Evolutionary conservation across 2,888 invertebrate species (phyloP).

Genomic region (Torymus auratus): DNA sequence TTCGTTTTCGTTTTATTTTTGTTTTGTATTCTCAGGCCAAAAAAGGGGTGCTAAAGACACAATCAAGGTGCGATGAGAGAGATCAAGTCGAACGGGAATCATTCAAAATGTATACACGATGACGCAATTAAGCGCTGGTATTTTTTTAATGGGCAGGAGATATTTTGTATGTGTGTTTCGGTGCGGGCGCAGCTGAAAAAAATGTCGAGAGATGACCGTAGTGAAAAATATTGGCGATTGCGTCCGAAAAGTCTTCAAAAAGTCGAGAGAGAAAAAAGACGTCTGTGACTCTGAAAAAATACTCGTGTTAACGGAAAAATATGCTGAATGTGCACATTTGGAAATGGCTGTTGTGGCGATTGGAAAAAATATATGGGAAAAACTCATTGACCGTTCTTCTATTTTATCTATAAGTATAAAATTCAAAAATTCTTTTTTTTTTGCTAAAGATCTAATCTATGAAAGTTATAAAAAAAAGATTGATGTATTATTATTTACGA

Average conservation of each 20-base stretch:
- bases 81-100: conserved; percentile 8
- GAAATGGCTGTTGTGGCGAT: not conserved
- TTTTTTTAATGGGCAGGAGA: conserved; percentile 26
- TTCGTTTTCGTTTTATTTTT: conserved; percentile 2
- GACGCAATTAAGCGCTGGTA: not conserved
- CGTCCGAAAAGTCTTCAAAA: conserved; percentile 43
- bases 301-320: conserved; percentile 10
- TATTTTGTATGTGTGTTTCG: conserved; percentile 10
- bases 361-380: too few species aligned
- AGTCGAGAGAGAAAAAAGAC: conserved; percentile 13
- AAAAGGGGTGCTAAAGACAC: conserved; percentile 18
- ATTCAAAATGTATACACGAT: conserved; percentile 30
- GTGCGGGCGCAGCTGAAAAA: not conserved
- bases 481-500: too few species aligned
- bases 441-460: too few species aligned
- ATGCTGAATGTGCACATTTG: not conserved
- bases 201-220: conserved; percentile 2
- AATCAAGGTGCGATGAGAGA: not conserved
- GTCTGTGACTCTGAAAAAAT: conserved; percentile 23
- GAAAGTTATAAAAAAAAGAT: too few species aligned
- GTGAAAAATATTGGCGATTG: conserved; percentile 23
- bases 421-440: too few species aligned
- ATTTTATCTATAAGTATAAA: too few species aligned
- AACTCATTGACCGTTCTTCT: too few species aligned
- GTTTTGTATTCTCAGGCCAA: too few species aligned